phyloP scores from a whole-genome alignment of 2,113 vertebrate genomes.

The Cynocephalus volans region DNA sequence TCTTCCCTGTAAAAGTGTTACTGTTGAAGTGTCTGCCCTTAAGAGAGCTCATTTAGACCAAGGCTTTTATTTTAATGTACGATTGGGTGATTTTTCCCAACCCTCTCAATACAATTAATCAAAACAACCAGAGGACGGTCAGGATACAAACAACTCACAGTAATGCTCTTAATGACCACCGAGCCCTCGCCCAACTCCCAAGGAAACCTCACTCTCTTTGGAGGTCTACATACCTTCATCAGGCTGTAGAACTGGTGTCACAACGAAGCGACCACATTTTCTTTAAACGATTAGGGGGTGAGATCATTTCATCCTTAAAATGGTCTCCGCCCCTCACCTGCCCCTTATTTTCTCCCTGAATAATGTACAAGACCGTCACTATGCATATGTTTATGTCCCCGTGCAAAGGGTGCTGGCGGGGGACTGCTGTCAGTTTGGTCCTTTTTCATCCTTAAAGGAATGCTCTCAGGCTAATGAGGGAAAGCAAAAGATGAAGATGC shows the following conservation, averaged over 20 bases:
- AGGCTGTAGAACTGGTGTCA: too few relatives aligned
- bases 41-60: not conserved
- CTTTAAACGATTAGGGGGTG: too few relatives aligned
- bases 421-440: not conserved
- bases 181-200: not conserved
- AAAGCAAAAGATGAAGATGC: not conserved
- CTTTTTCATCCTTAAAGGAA: conserved; percentile 69
- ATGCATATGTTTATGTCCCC: accelerated
- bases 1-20: not conserved
- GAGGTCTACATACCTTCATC: not conserved
- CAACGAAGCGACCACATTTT: too few relatives aligned
- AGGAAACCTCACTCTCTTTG: not conserved
- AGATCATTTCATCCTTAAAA: too few relatives aligned
- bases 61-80: not conserved
- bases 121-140: not conserved
- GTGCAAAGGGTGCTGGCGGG: not conserved
- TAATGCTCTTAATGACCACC: not conserved
- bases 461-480: conserved; percentile 50
- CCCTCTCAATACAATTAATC: not conserved
- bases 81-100: not conserved
- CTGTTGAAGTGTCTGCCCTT: not conserved
- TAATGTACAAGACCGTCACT: not conserved
- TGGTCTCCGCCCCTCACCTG: not conserved
- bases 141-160: not conserved
- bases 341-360: not conserved